Base-by-base conservation (phyloP, 2,888 invertebrate genomes). In the Metellina segmentata region DNA sequence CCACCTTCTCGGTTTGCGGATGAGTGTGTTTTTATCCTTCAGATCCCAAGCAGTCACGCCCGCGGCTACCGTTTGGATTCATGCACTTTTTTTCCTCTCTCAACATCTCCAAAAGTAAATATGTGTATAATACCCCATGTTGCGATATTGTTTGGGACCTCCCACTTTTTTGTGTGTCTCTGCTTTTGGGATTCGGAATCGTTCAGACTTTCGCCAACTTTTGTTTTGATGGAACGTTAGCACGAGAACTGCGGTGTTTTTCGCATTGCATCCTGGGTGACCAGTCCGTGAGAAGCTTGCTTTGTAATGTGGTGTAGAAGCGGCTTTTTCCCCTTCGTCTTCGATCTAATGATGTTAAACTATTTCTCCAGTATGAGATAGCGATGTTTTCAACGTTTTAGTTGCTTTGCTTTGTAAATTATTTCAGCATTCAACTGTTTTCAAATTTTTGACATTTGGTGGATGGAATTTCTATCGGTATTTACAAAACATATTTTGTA, bases 191-290 rank as follows among this genome's bases (percentile, higher is more conserved):
- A 85, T 90, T 85, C 19, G 34, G 49, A 75, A 90, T 90, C 74
- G 74, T 8, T 86, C 77, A 78, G 91, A 78, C 81, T 87, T 91
- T 86, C 87, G 72, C 78, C 88, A 92, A 92, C 88, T 92, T 88
- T 81, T 5, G 71, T 61, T 70, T 79, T 92, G 91, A 92, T 92
- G 91, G 88, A 69, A 70, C 52, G 48, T 85, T 77, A 51, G 81
- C 91, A 92, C 91, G 91, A 81, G 71, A 89, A 8, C 11, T 61
- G 61, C 5, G 61, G 61, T 61, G 61, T 0, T 61, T 16, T 61
- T 34, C 34, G 34, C 34, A 34, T 34, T 34, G 34, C 34, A 34
- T 34, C 4, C 34, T 2, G 34, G 34, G 34, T 34, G 34, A 34
- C 34, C 34, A 34, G 34, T 34, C 34, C 34, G 34, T 34, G 34